phyloP scores from a whole-genome alignment of 2,797 vertebrate genomes.

The Dermochelys coriacea region DNA sequence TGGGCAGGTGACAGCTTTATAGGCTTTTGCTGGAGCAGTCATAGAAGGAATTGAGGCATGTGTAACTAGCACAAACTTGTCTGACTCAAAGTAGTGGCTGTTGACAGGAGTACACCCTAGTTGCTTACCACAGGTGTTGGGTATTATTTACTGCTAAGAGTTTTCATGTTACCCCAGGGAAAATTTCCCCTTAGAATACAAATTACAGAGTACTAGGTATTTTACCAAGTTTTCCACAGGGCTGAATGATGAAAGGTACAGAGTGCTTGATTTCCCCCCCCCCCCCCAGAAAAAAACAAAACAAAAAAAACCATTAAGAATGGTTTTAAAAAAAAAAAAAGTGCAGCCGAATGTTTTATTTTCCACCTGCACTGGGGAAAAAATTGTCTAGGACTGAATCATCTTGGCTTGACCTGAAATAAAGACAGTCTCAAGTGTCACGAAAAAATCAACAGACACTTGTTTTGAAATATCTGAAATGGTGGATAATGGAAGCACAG shows the following conservation, averaged over 20 bases:
- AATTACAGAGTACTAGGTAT: neutral
- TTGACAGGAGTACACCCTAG: neutral
- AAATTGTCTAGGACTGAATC: neutral
- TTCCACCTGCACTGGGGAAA: neutral
- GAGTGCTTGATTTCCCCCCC: neutral
- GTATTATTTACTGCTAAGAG: neutral
- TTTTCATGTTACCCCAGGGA: neutral
- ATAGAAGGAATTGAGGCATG: neutral
- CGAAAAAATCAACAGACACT: neutral
- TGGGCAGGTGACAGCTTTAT: neutral
- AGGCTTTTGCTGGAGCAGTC: neutral
- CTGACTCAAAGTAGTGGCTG: fast-evolving
- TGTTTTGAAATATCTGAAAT: neutral
- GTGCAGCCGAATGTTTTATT: neutral
- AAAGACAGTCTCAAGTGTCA: neutral
- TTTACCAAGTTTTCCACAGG: neutral
- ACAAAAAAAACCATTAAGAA: neutral
- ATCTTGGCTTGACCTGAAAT: neutral
- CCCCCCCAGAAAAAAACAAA: neutral
- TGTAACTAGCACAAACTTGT: neutral
- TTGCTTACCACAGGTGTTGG: neutral
- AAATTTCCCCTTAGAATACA: neutral
- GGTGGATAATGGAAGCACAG: neutral
- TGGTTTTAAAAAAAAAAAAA: neutral
- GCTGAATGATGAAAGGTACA: neutral